Percentiles rank a stretch among this genome's conserved stretches.
phyloP scores from a whole-genome alignment of 1,140 invertebrate genomes.

The Drosophila malerkotliana region DNA sequence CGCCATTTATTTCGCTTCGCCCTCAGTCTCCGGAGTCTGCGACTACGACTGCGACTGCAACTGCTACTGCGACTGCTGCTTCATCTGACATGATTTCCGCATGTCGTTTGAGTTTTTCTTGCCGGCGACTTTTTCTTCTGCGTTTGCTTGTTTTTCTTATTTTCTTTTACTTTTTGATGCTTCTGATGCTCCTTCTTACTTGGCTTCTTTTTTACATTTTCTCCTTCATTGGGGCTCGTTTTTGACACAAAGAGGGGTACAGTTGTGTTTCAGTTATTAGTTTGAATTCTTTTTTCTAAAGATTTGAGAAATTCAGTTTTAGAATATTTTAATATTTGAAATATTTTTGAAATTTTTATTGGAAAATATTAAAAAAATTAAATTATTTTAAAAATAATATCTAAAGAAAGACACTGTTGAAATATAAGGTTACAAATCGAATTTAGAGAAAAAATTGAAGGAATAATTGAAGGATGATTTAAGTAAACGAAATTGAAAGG shows the following conservation, averaged over 20 bases:
- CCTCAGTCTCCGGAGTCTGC: conserved; percentile 12
- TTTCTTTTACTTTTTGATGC: conserved; percentile 4
- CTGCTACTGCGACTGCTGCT: conserved; percentile 52
- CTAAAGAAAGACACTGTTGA: no score
- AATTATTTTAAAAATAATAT: no score
- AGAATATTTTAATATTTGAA: no score
- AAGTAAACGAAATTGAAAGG: no score
- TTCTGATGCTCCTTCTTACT: not conserved
- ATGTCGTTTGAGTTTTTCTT: conserved; percentile 75
- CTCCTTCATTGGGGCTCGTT: conserved; percentile 1
- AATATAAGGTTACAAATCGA: no score
- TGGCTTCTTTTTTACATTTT: not conserved
- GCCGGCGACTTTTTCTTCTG: conserved; percentile 55
- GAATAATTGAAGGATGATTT: no score
- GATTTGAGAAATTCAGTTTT: no score
- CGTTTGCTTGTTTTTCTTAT: conserved; percentile 48
- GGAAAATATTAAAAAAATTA: no score
- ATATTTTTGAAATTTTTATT: no score
- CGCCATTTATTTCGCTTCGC: conserved; percentile 61
- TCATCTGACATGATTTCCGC: conserved; percentile 81
- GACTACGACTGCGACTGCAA: conserved; percentile 38
- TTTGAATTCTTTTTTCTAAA: not conserved
- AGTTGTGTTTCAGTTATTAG: not conserved
- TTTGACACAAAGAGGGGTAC: not conserved
- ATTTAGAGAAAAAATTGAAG: no score